phyloP scores from a whole-genome alignment of 2,888 invertebrate genomes.

The Leucoma salicis region DNA sequence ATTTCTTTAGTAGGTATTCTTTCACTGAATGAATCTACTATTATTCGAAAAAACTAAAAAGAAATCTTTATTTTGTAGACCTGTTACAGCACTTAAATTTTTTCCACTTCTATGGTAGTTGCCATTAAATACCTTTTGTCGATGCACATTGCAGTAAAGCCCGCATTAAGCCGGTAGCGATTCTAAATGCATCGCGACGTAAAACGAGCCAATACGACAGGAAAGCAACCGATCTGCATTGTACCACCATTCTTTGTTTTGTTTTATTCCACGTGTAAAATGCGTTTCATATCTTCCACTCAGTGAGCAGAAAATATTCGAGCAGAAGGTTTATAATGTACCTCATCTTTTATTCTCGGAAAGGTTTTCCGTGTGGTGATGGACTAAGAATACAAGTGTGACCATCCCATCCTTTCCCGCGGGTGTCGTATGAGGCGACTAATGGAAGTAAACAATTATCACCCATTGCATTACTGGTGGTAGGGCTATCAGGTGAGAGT shows the following conservation, averaged over 20 bases:
- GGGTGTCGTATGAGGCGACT: too few species aligned
- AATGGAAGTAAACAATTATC: too few species aligned
- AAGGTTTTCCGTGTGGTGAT: too few species aligned
- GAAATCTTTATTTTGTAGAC: too few species aligned
- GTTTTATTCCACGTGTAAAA: constrained; percentile 41
- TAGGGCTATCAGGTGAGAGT: too few species aligned
- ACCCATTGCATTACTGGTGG: too few species aligned
- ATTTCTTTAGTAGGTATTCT: too few species aligned
- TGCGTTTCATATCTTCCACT: constrained; percentile 35
- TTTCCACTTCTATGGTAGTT: constrained; percentile 44
- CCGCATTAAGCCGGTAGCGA: constrained; percentile 67
- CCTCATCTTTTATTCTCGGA: background rate
- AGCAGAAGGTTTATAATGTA: constrained; percentile 3
- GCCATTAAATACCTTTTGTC: constrained; percentile 69
- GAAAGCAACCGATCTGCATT: constrained; percentile 28
- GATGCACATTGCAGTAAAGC: constrained; percentile 57
- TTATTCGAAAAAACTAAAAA: too few species aligned
- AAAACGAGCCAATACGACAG: constrained; percentile 46
- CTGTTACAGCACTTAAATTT: constrained; percentile 16
- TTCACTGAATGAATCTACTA: too few species aligned
- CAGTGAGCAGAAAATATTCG: constrained; percentile 27
- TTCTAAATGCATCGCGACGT: constrained; percentile 61
- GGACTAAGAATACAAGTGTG: too few species aligned
- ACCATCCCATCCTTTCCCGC: too few species aligned
- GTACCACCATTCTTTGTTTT: constrained; percentile 24